Conservation (phyloP, 53 echinoderm and acorn worm species). For the Echinometra lucunter region DNA sequence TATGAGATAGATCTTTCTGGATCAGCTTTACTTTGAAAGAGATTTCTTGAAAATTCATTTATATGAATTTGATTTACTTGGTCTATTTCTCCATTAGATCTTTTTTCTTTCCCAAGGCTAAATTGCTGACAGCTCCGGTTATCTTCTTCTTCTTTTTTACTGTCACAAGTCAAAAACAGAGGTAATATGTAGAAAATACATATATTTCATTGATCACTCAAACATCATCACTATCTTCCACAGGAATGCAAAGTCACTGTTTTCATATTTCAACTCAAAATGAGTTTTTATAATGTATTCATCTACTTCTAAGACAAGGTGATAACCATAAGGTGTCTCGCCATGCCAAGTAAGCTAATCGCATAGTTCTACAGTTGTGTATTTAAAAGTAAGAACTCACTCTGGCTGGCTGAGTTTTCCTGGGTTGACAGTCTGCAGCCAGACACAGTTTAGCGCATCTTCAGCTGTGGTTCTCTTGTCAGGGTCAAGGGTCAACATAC, state of each 20-base stretch:
- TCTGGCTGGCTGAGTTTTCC: constrained; percentile 83
- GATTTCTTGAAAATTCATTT: too few relatives aligned
- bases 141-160: too few relatives aligned
- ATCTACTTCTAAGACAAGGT: not conserved
- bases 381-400: constrained; percentile 70
- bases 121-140: too few relatives aligned
- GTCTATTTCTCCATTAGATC: too few relatives aligned
- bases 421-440: constrained; percentile 83
- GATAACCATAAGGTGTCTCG: too few relatives aligned
- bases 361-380: not conserved
- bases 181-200: not conserved
- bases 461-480: constrained; percentile 93
- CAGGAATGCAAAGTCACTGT: not conserved
- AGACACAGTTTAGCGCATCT: constrained; percentile 89
- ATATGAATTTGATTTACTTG: too few relatives aligned
- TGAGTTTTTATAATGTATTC: not conserved
- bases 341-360: too few relatives aligned
- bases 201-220: not conserved
- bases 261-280: too few relatives aligned
- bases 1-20: too few relatives aligned
- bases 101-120: too few relatives aligned
- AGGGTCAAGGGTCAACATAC: constrained; percentile 98
- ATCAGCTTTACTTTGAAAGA: too few relatives aligned
- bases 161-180: not conserved
- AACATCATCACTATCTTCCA: not conserved